Evolutionary conservation across 2,113 vertebrate genomes (phyloP), one percentile per base, ranked within the genome.

Genomic region (Periophthalmodon schlosseri): DNA sequence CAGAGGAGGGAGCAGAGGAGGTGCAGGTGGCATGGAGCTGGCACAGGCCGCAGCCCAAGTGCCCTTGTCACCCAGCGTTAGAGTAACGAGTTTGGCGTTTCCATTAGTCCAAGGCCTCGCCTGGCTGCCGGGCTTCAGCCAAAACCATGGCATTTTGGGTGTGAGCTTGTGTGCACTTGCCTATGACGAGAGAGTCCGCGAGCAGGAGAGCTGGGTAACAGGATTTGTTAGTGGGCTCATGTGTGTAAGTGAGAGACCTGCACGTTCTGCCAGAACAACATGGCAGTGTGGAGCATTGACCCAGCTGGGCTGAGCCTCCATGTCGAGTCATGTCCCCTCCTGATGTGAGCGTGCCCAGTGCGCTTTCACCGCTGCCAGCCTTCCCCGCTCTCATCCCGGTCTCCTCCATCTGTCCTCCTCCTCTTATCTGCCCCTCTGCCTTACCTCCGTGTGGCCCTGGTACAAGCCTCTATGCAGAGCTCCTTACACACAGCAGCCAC

Each of bases 41-140:
- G 91, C 91, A 86, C 86, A 44, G 86, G 80, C 88, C 82, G 93
- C 93, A 93, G 89, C 89, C 90, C 93, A 93, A 93, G 93, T 93
- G 93, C 93, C 92, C 93, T 93, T 93, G 93, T 93, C 92, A 91
- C 90, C 93, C 89, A 89, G 90, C 83, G 92, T 93, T 93, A 93
- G 91, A 93, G 91, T 91, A 92, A 93, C 92, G 87, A 92, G 88
- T 91, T 91, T 92, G 93, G 90, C 89, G 89, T 93, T 91, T 93
- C 91, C 92, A 93, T 93, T 92, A 93, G 88, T 82, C 84, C 84
- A 72, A 84, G 82, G 83, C 85, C 77, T 89, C 75, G 87, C 88
- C 85, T 46, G 84, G 82, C 81, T 56, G 86, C 66, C 84, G 79
- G 15, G 73, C 63, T 58, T 65, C 60, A 44, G 89, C 90, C 89